These are phyloP conservation scores for Patiria pectinifera DNA, from an alignment of 53 echinoderm and acorn worm genomes.

Conservation along the genomic window DNA sequence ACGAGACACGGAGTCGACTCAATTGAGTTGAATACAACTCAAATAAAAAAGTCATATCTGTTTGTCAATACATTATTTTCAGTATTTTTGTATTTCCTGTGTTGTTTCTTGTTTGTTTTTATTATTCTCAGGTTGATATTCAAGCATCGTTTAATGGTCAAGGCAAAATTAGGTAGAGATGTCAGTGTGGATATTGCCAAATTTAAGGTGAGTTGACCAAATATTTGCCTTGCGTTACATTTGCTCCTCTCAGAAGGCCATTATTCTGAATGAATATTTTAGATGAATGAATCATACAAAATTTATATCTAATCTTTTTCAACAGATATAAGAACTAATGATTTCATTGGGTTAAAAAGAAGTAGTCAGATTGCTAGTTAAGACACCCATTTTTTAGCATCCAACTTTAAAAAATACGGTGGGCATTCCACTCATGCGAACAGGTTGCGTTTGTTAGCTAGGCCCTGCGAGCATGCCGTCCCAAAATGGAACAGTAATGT, in stretches of 20 bases:
- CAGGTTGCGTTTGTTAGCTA: too few relatives aligned
- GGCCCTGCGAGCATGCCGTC: too few relatives aligned
- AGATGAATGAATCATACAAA: too few relatives aligned
- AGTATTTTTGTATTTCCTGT: background rate
- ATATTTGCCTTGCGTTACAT: background rate
- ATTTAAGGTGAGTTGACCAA: slow-evolving; percentile 78
- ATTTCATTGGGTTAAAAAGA: too few relatives aligned
- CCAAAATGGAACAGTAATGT: too few relatives aligned
- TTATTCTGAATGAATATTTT: background rate
- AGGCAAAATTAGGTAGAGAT: slow-evolving; percentile 96
- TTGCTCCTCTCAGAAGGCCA: background rate
- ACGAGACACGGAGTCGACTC: too few relatives aligned
- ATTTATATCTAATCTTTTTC: too few relatives aligned
- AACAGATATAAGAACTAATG: too few relatives aligned
- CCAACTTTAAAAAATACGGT: too few relatives aligned
- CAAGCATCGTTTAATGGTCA: slow-evolving; percentile 97
- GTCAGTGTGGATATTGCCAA: slow-evolving; percentile 96
- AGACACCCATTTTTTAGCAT: too few relatives aligned
- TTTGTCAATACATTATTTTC: background rate
- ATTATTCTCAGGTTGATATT: slow-evolving; percentile 86
- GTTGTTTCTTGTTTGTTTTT: background rate
- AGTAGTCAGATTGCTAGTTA: too few relatives aligned
- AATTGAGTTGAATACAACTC: background rate
- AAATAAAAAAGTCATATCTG: background rate
- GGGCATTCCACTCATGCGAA: too few relatives aligned